phyloP scores from a whole-genome alignment of 2,797 vertebrate genomes.

The Crenuchus spilurus region DNA sequence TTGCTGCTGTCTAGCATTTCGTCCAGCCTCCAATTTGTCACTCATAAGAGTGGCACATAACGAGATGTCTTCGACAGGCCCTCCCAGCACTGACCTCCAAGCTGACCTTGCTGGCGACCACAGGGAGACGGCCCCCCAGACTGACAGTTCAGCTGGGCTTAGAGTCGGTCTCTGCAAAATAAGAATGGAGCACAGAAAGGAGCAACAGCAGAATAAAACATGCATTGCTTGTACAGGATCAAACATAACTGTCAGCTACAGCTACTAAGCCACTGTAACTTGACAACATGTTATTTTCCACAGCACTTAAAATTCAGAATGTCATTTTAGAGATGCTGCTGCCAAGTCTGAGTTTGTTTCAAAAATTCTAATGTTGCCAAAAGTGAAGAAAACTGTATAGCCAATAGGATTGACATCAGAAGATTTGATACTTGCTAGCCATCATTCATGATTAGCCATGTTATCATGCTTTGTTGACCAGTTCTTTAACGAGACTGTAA shows the following conservation, averaged over 20 bases:
- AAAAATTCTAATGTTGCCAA: no score
- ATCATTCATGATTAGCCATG: no score
- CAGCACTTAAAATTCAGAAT: background rate
- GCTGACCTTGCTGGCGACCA: conserved; percentile 58
- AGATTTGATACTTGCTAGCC: no score
- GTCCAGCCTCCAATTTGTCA: conserved; percentile 69
- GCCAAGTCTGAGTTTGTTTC: background rate
- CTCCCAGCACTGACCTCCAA: conserved; percentile 59
- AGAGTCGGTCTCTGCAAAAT: background rate
- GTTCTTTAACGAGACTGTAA: no score
- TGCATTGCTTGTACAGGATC: background rate
- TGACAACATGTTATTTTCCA: conserved; percentile 50
- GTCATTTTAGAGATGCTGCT: background rate
- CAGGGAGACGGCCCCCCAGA: conserved; percentile 38
- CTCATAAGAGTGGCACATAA: conserved; percentile 66
- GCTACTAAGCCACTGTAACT: conserved; percentile 49
- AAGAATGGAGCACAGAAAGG: background rate
- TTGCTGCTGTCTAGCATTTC: conserved; percentile 51
- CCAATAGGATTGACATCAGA: no score
- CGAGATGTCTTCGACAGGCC: conserved; percentile 65
- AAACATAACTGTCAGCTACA: background rate
- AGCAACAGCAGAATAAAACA: conserved; percentile 15
- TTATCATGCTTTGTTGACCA: no score
- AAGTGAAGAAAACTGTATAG: no score
- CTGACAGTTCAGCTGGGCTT: conserved; percentile 19